A percentile compares a stretch with the other conserved stretches of the same genome.
Conservation (phyloP, 2,113 vertebrate genomes). For the Rhizomys pruinosus region DNA sequence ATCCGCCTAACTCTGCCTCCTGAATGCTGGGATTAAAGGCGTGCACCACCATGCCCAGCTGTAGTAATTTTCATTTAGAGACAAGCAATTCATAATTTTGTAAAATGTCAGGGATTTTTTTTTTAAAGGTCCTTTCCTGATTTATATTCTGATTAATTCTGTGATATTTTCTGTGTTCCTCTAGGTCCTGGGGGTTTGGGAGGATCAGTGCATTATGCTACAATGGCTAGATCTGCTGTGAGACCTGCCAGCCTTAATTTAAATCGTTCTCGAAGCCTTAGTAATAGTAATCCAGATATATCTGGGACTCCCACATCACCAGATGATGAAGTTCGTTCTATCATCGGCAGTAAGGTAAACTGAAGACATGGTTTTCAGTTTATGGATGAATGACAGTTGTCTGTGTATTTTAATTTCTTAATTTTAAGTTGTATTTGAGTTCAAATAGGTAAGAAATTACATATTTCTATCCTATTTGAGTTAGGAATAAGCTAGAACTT, state of each 20-base stretch:
- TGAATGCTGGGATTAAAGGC: too few relatives aligned
- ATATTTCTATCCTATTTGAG: background rate
- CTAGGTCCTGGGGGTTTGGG: slow-evolving; percentile 95
- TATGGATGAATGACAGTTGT: background rate
- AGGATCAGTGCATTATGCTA: slow-evolving; percentile 97
- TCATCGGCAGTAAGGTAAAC: slow-evolving; percentile 97
- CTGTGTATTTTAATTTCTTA: background rate
- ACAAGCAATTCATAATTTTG: slow-evolving; percentile 8
- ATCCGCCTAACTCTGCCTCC: too few relatives aligned
- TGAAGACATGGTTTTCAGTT: background rate
- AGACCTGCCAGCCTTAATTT: slow-evolving; percentile 97
- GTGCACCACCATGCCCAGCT: too few relatives aligned
- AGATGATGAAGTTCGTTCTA: slow-evolving; percentile 97
- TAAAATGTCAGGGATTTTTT: slow-evolving; percentile 22
- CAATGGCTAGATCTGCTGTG: slow-evolving; percentile 96
- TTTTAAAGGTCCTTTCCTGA: background rate
- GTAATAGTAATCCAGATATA: slow-evolving; percentile 99
- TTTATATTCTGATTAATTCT: background rate
- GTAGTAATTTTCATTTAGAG: slow-evolving; percentile 57
- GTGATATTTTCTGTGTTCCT: background rate
- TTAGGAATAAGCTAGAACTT: slow-evolving; percentile 37
- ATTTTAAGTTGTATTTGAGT: slow-evolving; percentile 45
- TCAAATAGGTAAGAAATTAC: slow-evolving; percentile 8
- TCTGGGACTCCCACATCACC: slow-evolving; percentile 97
- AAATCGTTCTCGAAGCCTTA: slow-evolving; percentile 97